A percentile compares a stretch with the other conserved stretches of the same genome.
Evolutionary conservation across 2,113 vertebrate species (phyloP).

Genomic region (Platysteira castanea): DNA sequence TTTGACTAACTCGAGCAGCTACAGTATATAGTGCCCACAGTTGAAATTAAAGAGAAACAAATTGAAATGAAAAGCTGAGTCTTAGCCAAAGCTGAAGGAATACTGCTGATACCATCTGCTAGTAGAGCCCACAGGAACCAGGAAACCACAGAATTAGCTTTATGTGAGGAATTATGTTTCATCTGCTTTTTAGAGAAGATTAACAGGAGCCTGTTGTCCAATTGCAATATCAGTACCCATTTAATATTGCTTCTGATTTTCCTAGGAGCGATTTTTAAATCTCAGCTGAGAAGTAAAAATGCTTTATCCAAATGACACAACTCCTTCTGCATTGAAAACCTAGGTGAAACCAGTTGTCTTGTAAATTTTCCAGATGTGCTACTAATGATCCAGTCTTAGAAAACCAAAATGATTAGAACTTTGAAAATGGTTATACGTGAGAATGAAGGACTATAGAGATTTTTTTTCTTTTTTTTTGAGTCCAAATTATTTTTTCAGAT

Average conservation of each 20-base stretch:
- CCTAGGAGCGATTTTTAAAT: neutral
- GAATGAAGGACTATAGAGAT: neutral
- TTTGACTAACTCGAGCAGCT: slow-evolving; percentile 31
- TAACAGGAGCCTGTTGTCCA: neutral
- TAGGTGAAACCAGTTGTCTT: neutral
- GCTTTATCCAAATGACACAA: neutral
- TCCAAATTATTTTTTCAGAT: neutral
- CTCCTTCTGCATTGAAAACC: neutral
- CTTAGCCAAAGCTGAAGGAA: slow-evolving; percentile 17
- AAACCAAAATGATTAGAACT: accelerated
- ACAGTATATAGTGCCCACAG: neutral
- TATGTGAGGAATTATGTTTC: slow-evolving; percentile 27
- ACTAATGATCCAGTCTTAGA: neutral
- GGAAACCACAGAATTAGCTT: slow-evolving; percentile 41
- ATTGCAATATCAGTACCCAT: neutral
- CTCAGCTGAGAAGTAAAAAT: neutral
- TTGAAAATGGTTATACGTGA: neutral
- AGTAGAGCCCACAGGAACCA: neutral
- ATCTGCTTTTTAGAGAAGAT: slow-evolving; percentile 21
- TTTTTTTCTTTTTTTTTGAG: neutral
- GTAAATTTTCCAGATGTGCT: neutral
- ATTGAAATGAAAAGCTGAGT: slow-evolving; percentile 32
- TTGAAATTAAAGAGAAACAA: slow-evolving; percentile 28
- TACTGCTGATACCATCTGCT: slow-evolving; percentile 42
- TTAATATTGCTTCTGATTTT: neutral